Conservation (phyloP, 2,888 invertebrate genomes). For the Sinopyrophorus schimmeli region DNA sequence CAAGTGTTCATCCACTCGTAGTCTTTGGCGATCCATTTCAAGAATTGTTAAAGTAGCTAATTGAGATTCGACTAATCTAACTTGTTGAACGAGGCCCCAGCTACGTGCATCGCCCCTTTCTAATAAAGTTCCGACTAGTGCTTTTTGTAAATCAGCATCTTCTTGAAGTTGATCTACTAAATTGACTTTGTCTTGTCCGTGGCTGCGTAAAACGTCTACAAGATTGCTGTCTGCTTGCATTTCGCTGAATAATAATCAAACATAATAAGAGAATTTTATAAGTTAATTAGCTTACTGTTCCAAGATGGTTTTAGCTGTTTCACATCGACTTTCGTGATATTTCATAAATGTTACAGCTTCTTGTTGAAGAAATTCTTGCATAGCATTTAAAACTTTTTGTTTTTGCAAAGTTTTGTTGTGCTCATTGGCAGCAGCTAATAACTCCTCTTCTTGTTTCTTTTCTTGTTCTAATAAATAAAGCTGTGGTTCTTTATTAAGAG, state of each 20-base stretch:
- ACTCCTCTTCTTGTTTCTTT: conserved; percentile 66
- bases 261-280: not conserved
- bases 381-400: conserved; percentile 70
- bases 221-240: conserved; percentile 65
- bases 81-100: conserved; percentile 77
- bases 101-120: conserved; percentile 74
- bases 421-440: conserved; percentile 63
- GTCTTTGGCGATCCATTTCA: conserved; percentile 71
- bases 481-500: conserved; percentile 64
- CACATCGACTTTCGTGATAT: conserved; percentile 63
- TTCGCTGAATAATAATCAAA: conserved; percentile 55
- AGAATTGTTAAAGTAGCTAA: conserved; percentile 71
- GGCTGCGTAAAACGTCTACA: conserved; percentile 62
- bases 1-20: conserved; percentile 68
- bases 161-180: conserved; percentile 65
- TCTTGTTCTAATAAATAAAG: conserved; percentile 69
- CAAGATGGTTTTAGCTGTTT: conserved; percentile 64
- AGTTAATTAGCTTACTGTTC: conserved; percentile 57
- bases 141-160: conserved; percentile 73
- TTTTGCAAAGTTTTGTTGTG: conserved; percentile 65
- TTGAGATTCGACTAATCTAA: conserved; percentile 71
- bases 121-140: conserved; percentile 70
- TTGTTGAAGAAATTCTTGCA: conserved; percentile 70
- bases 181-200: conserved; percentile 64
- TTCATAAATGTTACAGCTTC: conserved; percentile 66